These are phyloP conservation scores for Linurgus olivaceus DNA, from an alignment of 2,797 vertebrate species.

Conservation along the genomic window DNA sequence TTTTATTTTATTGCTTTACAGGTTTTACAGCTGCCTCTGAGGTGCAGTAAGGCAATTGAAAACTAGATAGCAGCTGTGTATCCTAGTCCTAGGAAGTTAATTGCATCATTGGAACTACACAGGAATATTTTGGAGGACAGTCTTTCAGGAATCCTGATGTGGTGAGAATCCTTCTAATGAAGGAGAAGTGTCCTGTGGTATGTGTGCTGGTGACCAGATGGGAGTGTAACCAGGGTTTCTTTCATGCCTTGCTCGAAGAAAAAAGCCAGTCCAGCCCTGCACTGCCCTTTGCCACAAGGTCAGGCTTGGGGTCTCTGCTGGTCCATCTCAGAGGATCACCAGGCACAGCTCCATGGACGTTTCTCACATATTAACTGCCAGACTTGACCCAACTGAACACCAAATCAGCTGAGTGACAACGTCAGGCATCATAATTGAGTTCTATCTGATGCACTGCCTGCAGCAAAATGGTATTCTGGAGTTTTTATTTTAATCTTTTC, in stretches of 20 bases:
- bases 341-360: rapidly evolving
- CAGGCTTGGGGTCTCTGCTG: not conserved
- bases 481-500: not conserved
- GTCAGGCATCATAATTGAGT: not conserved
- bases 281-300: not conserved
- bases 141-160: not conserved
- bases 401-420: not conserved
- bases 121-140: not conserved
- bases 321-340: rapidly evolving
- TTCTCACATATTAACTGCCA: rapidly evolving
- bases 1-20: not conserved
- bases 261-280: not conserved
- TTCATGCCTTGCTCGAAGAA: not conserved
- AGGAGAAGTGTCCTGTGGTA: not conserved
- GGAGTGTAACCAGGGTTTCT: not conserved
- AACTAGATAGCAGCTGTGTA: not conserved
- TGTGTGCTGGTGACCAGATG: rapidly evolving
- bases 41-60: not conserved
- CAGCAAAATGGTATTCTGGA: not conserved
- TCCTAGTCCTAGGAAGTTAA: not conserved
- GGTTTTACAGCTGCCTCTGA: not conserved
- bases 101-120: not conserved
- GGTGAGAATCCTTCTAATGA: not conserved
- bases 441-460: not conserved
- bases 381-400: not conserved